Base-by-base conservation (phyloP, 2,113 vertebrate genomes). In the Gasterosteus nipponicus region DNA sequence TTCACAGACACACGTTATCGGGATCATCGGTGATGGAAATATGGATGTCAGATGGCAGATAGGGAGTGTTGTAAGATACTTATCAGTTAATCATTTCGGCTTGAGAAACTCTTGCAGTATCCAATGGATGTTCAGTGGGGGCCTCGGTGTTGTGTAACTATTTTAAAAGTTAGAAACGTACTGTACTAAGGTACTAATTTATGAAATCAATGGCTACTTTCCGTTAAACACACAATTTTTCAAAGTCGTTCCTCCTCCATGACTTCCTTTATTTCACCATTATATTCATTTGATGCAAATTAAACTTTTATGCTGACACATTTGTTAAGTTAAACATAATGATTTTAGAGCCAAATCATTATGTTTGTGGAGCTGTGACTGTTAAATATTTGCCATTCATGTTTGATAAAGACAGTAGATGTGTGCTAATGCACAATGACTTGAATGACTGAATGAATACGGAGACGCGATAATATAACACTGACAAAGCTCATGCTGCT, bases 11-110 rank as follows among this genome's bases (percentile, higher is more conserved):
- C 39, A 18, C 16, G 33, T 72, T 78, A 83, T 84, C 63, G 7
- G 22, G 26, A 61, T 49, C 51, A 69, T 68, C 26, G 33, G 65
- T 79, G n/a, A 74, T 84, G 69, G 53, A 80, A 63, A 72, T 7
- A 3, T 49, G 16, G 59, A 74, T 66, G 59, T 58, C 63, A 74
- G 75, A 87, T 87, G 51, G 63, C 38, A 67, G 73, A 68, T 47
- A 66, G 38, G 38, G 51, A 41, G 22, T 33, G 73, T 65, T 70
- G 44, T 68, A 39, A 77, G 86, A 83, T 75, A 69, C 0, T 5
- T 22, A 81, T 81, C 80, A 69, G 72, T 78, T 60, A 68, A 81
- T 86, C 35, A 70, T 67, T 75, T 69, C 47, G 61, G 47, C 42
- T 63, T 70, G 72, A 73, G 49, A 33, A 58, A 62, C 69, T 64